Conservation (phyloP, 2,888 invertebrate species). For the Philaethria dido region DNA sequence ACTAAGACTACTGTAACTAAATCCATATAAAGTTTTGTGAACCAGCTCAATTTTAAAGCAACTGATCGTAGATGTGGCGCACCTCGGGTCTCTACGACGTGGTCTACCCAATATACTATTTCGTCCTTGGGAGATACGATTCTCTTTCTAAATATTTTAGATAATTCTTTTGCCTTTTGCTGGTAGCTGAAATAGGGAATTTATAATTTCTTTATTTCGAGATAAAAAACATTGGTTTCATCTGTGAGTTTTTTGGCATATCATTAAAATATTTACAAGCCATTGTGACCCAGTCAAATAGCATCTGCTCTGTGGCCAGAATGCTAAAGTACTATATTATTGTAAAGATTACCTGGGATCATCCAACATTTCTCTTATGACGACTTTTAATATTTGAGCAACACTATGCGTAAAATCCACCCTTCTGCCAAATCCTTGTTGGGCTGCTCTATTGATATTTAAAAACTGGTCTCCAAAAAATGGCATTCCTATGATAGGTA, state of each 20-base stretch:
- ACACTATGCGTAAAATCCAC: conserved; percentile 50
- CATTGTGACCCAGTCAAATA: too few species aligned
- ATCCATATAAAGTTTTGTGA: conserved; percentile 62
- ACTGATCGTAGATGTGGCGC: conserved; percentile 59
- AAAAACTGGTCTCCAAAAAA: conserved; percentile 59
- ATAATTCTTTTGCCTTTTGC: conserved; percentile 54
- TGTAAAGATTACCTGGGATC: conserved; percentile 44
- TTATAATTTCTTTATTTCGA: too few species aligned
- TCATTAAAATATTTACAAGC: too few species aligned
- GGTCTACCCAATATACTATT: conserved; percentile 61
- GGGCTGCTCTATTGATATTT: conserved; percentile 53
- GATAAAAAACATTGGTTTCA: too few species aligned
- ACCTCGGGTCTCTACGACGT: conserved; percentile 59
- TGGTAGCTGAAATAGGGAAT: conserved; percentile 52
- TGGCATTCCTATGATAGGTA: conserved; percentile 60
- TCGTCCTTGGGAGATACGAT: conserved; percentile 53
- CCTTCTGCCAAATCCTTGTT: conserved; percentile 54
- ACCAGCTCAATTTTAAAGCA: conserved; percentile 56
- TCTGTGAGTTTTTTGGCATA: too few species aligned
- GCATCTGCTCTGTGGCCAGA: too few species aligned
- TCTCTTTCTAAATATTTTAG: conserved; percentile 58
- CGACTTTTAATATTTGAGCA: conserved; percentile 48
- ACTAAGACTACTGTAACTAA: conserved; percentile 44
- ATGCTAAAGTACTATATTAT: not conserved
- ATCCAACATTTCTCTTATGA: conserved; percentile 49